phyloP scores from a whole-genome alignment of 2,888 invertebrate species.

The Eupsilia transversa region DNA sequence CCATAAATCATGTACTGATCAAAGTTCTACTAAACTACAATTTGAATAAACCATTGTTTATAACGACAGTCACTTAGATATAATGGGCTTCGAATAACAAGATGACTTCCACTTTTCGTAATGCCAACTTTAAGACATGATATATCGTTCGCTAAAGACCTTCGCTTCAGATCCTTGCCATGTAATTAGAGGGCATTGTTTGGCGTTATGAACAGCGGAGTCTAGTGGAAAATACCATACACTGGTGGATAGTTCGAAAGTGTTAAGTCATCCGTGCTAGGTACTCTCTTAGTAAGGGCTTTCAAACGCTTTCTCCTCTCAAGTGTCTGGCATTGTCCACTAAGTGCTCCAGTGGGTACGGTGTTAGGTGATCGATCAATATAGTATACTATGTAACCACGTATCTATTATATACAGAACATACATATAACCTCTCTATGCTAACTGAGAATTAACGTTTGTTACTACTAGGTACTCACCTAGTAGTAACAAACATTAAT shows the following conservation, averaged over 20 bases:
- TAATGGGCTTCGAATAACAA: constrained; percentile 60
- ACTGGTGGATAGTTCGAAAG: constrained; percentile 53
- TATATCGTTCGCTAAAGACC: constrained; percentile 71
- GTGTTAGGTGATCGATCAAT: constrained; percentile 41
- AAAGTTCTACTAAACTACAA: constrained; percentile 36
- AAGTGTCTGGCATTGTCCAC: constrained; percentile 47
- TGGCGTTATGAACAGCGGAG: constrained; percentile 64
- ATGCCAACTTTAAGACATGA: constrained; percentile 71
- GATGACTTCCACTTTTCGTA: constrained; percentile 76
- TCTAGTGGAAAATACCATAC: constrained; percentile 35
- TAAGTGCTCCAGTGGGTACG: constrained; percentile 47
- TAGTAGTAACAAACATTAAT: not conserved
- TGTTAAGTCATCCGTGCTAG: constrained; percentile 60
- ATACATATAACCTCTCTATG: constrained; percentile 11
- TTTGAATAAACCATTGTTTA: constrained; percentile 61
- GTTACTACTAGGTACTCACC: too few relatives aligned
- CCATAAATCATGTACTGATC: constrained; percentile 37
- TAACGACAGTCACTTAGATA: constrained; percentile 50
- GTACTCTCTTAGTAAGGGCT: constrained; percentile 51
- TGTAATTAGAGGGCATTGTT: constrained; percentile 80
- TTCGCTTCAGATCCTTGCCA: constrained; percentile 71
- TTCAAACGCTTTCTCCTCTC: constrained; percentile 56
- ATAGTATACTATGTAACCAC: not conserved
- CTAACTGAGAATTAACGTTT: too few relatives aligned
- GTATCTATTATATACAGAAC: not conserved